Percentiles rank a stretch among this genome's conserved stretches.
phyloP scores from a whole-genome alignment of 2,797 vertebrate genomes.

The Rhynchonycteris naso region DNA sequence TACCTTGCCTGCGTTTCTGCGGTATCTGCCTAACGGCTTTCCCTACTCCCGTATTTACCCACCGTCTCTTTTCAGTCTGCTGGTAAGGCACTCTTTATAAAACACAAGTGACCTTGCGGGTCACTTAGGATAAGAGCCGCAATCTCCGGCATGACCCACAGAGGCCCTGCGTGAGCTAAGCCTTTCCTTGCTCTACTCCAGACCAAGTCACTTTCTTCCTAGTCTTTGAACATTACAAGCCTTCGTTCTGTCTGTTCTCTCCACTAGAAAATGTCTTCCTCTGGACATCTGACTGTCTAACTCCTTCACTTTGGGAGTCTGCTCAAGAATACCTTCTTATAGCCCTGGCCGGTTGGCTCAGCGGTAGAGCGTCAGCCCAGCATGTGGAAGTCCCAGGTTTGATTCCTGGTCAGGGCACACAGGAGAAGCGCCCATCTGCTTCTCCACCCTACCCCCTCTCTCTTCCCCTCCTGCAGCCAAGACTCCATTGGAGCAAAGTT shows the following conservation, averaged over 20 bases:
- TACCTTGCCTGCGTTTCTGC: background rate
- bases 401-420: too few relatives aligned
- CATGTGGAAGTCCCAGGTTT: too few relatives aligned
- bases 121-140: background rate
- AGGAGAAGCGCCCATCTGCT: too few relatives aligned
- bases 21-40: background rate
- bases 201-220: background rate
- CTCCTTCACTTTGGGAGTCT: background rate
- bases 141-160: rapidly evolving
- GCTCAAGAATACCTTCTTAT: background rate
- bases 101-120: background rate
- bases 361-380: too few relatives aligned
- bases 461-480: too few relatives aligned
- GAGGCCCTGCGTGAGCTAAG: rapidly evolving
- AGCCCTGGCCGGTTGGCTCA: background rate
- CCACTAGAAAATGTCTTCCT: background rate
- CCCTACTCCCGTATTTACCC: background rate
- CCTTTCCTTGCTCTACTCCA: background rate
- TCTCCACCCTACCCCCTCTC: too few relatives aligned
- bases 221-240: background rate
- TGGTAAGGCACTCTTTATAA: background rate
- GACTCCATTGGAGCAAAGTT: too few relatives aligned
- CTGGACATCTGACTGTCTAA: background rate
- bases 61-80: background rate
- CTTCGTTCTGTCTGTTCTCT: background rate